Percentiles rank a stretch among this genome's conserved stretches.
These are phyloP conservation scores for Polyploca ridens DNA, from an alignment of 2,888 invertebrate genomes.

Conservation along the genomic window DNA sequence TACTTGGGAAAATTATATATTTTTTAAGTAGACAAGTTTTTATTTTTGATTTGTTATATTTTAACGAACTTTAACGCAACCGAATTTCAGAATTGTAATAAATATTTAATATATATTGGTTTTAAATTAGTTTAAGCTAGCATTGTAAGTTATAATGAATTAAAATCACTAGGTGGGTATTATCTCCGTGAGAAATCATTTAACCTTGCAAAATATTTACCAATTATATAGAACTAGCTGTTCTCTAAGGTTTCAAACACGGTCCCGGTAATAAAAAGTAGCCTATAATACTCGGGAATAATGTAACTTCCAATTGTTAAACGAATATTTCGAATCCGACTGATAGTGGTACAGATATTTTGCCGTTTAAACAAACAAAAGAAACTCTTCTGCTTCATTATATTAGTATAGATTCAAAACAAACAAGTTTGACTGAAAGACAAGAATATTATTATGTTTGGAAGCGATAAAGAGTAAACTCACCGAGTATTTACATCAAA, in stretches of 20 bases:
- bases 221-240: too few species aligned
- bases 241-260: too few species aligned
- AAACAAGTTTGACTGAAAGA: neutral
- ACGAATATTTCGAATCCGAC: too few species aligned
- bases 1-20: neutral
- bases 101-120: neutral
- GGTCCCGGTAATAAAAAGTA: too few species aligned
- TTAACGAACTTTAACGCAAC: neutral
- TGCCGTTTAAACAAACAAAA: too few species aligned
- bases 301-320: too few species aligned
- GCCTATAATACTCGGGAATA: too few species aligned
- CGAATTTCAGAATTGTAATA: too few species aligned
- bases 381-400: neutral
- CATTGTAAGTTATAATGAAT: too few species aligned
- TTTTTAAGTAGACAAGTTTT: neutral
- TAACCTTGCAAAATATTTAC: too few species aligned
- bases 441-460: neutral
- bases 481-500: neutral
- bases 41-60: neutral
- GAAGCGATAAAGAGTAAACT: neutral
- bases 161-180: neutral
- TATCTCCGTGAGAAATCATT: neutral
- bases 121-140: neutral
- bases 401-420: neutral
- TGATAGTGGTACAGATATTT: too few species aligned